Conservation (phyloP, 2,797 vertebrate species). For the Semotilus atromaculatus region DNA sequence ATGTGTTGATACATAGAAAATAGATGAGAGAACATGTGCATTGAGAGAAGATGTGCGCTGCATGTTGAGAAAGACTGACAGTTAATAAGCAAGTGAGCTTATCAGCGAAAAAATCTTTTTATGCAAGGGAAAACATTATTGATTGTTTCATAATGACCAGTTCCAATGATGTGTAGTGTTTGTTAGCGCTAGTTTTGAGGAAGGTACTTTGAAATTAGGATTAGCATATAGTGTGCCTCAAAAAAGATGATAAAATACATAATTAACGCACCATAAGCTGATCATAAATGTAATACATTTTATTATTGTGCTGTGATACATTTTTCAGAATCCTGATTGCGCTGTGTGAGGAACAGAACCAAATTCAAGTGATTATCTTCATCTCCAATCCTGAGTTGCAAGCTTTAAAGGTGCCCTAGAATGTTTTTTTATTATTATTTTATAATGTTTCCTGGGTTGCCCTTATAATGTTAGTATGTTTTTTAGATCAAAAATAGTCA, state of each 20-base stretch:
- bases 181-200: not conserved
- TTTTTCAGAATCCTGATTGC: not conserved
- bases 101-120: not conserved
- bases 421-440: no score
- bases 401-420: no score
- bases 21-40: conserved; percentile 21
- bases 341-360: not conserved
- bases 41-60: conserved; percentile 1
- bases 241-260: not conserved
- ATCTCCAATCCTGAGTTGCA: not conserved
- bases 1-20: conserved; percentile 37
- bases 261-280: not conserved
- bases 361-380: not conserved
- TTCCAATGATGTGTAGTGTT: not conserved
- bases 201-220: not conserved
- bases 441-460: no score
- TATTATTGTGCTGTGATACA: not conserved
- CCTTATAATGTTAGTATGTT: no score
- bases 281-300: not conserved
- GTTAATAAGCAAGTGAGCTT: conserved; percentile 15
- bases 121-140: not conserved
- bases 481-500: no score
- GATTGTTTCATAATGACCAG: conserved; percentile 17
- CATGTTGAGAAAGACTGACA: not conserved
- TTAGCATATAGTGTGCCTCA: not conserved